phyloP scores from a whole-genome alignment of 2,113 vertebrate species.

The Labeo rohita region DNA sequence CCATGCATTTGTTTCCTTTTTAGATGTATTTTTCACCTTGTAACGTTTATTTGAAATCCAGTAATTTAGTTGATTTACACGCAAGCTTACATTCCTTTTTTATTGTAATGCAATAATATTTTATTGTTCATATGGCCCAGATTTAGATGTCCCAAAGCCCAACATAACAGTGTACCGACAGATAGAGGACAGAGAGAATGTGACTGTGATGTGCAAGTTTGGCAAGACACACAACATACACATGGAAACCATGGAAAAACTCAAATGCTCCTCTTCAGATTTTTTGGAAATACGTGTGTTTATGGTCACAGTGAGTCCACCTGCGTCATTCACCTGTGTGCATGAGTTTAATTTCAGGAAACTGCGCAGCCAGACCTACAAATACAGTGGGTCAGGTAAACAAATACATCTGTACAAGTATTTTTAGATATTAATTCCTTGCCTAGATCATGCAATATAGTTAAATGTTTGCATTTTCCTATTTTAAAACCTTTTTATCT shows the following conservation, averaged over 20 bases:
- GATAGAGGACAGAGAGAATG: not conserved
- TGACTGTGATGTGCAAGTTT: not conserved
- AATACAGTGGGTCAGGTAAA: not conserved
- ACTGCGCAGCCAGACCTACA: constrained; percentile 8
- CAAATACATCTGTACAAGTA: not conserved
- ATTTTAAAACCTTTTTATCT: not conserved
- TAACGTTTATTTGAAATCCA: too few species aligned
- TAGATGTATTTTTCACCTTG: too few species aligned
- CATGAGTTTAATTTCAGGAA: not conserved
- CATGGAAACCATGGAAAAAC: not conserved
- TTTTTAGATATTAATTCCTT: not conserved
- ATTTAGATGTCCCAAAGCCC: not conserved
- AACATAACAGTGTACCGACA: constrained; percentile 30
- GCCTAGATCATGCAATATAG: not conserved
- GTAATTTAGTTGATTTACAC: too few species aligned
- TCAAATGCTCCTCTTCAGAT: accelerated
- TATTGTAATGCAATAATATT: too few species aligned
- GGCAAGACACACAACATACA: too few species aligned
- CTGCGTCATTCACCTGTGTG: constrained; percentile 38
- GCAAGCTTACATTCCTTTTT: too few species aligned
- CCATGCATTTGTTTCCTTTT: too few species aligned
- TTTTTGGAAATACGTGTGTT: not conserved
- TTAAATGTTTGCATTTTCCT: not conserved
- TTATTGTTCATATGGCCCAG: too few species aligned
- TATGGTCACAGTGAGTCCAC: constrained; percentile 27